Evolutionary conservation across 2,113 vertebrate genomes (phyloP), one percentile per base, ranked within the genome.

Genomic region (Tetraodon nigroviridis): DNA sequence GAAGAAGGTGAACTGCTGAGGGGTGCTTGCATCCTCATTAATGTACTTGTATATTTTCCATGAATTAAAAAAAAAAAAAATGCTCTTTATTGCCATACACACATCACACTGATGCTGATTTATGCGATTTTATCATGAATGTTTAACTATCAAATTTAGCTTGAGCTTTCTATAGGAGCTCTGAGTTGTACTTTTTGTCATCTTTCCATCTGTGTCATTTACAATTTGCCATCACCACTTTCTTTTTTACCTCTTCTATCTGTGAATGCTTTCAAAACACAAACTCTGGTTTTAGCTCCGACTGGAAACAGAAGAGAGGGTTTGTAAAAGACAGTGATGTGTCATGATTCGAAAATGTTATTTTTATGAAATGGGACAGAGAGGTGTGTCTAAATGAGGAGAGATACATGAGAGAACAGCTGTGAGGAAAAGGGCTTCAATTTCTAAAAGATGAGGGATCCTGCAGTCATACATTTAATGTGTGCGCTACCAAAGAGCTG

Each of bases 401-500:
- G 64, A 64, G 1, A 54, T 50, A 2, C 20, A 52, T 18, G 48
- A 51, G 11, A 51, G 65, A 42, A 53, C 20, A 49, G 49, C 50
- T 51, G 5, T 3, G 40, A 37, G 27, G 45, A 48, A 45, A 22
- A 59, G n/a, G 68, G 57, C 15, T 37, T 37, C 32, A 37, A 7
- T 37, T 37, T 37, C 32, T 37, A 12, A 17, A 27, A 61, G 64
- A 32, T 63, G 62, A 69, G 66, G 32, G 24, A 59, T 80, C 67
- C 55, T 75, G 52, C 44, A 70, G 71, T 84, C 63, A 71, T 50
- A 74, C 53, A 55, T 76, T 73, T 57, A 49, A 42, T 19, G 51
- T 65, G 53, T 46, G 54, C 19, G 54, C 19, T 44, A 74, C 50
- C 68, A 73, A 80, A 81, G 58, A 71, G 69, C 68, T 68, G 69